Conservation (phyloP, 2,113 vertebrate species). For the Patagioenas fasciata region DNA sequence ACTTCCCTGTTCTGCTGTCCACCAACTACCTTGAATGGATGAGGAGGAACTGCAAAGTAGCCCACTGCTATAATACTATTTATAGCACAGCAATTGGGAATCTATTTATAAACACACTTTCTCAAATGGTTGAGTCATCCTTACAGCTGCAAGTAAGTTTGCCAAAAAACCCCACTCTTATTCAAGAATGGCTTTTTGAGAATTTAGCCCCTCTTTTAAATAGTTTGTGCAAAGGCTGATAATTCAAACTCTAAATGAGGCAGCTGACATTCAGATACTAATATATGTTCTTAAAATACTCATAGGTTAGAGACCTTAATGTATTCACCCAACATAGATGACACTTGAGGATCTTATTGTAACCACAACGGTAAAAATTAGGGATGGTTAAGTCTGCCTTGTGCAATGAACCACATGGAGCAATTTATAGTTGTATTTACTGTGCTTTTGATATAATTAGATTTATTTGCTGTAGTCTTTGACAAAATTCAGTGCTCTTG, state of each 20-base stretch:
- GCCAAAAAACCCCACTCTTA: not conserved
- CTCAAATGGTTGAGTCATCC: slow-evolving; percentile 3
- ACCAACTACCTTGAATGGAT: not conserved
- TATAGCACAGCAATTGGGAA: not conserved
- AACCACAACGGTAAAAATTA: not conserved
- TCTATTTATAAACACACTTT: slow-evolving; percentile 13
- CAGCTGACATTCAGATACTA: not conserved
- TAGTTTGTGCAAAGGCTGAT: not conserved
- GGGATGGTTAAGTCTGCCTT: not conserved
- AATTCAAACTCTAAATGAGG: not conserved
- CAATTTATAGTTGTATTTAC: slow-evolving; percentile 22
- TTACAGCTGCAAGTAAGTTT: slow-evolving; percentile 32
- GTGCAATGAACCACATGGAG: not conserved
- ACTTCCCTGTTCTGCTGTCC: not conserved
- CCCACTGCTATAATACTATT: not conserved
- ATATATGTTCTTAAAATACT: not conserved
- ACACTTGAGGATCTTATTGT: not conserved
- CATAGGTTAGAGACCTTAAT: not conserved
- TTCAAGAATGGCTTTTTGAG: not conserved
- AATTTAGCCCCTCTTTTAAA: not conserved
- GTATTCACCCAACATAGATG: not conserved
- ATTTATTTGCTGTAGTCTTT: not conserved
- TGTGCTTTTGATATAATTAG: slow-evolving; percentile 14
- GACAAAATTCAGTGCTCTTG: slow-evolving; percentile 16
- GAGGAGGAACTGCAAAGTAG: not conserved